These are phyloP conservation scores for Drosophila ficusphila DNA, from an alignment of 1,140 invertebrate genomes.

Conservation along the genomic window DNA sequence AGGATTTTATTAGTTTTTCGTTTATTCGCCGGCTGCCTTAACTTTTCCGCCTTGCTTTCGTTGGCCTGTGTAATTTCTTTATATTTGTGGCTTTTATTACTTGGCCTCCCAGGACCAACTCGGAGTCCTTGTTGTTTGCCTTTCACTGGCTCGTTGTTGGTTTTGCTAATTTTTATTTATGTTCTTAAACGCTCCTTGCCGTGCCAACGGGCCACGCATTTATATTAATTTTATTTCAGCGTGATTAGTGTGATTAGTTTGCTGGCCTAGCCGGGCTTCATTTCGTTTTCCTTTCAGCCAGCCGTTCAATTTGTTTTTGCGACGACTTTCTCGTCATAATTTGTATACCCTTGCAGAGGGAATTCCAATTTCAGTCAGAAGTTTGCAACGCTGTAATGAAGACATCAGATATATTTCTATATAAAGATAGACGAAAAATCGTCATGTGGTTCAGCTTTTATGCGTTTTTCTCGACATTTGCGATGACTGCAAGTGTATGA, in stretches of 20 bases:
- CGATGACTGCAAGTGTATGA: too few relatives aligned
- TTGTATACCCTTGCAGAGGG: too few relatives aligned
- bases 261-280: too few relatives aligned
- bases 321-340: conserved; percentile 71
- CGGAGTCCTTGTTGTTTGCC: conserved; percentile 51
- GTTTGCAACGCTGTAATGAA: too few relatives aligned
- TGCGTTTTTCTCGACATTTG: too few relatives aligned
- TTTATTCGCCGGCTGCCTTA: conserved; percentile 77
- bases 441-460: too few relatives aligned
- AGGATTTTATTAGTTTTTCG: conserved; percentile 82
- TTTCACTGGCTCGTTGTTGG: conserved; percentile 59
- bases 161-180: conserved; percentile 83
- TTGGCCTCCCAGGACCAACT: conserved; percentile 17
- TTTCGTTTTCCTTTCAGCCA: background rate
- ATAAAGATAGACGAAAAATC: too few relatives aligned
- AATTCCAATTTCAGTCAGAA: too few relatives aligned
- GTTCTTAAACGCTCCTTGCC: conserved; percentile 78
- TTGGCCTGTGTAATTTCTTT: conserved; percentile 72
- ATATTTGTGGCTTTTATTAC: conserved; percentile 81
- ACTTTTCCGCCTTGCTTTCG: conserved; percentile 66
- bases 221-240: conserved; percentile 83
- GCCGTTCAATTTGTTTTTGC: conserved; percentile 69
- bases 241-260: conserved; percentile 83
- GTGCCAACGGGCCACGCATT: conserved; percentile 76
- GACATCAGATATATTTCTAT: too few relatives aligned